Conservation (phyloP, 2,113 vertebrate species). For the Furnarius figulus region DNA sequence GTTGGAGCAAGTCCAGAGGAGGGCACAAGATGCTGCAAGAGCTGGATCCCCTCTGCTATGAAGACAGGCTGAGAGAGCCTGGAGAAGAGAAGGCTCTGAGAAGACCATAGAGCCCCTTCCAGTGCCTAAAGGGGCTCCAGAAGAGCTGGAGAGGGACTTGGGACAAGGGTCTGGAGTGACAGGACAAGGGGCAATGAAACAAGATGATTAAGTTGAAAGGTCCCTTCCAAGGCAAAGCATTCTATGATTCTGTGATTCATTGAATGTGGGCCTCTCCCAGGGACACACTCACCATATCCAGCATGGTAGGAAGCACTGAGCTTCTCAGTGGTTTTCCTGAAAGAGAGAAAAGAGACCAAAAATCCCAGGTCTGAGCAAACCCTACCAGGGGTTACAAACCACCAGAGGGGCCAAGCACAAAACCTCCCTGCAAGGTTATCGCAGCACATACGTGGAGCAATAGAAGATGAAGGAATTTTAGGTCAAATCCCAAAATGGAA, state of each 20-base stretch:
- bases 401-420: background rate
- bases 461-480: background rate
- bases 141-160: background rate
- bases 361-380: background rate
- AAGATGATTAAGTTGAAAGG: background rate
- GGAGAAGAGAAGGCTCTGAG: background rate
- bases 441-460: fast-evolving
- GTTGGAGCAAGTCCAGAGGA: background rate
- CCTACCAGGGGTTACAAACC: background rate
- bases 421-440: background rate
- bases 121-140: background rate
- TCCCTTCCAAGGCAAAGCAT: background rate
- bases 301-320: fast-evolving
- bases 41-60: background rate
- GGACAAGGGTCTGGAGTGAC: background rate
- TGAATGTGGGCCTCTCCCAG: fast-evolving
- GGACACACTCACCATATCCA: conserved; percentile 23
- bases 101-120: background rate
- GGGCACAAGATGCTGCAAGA: background rate
- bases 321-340: background rate
- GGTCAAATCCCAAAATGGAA: background rate
- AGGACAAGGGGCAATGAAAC: background rate
- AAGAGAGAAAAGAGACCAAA: background rate
- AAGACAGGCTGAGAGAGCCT: background rate
- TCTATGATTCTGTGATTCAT: background rate